A percentile compares a stretch with the other conserved stretches of the same genome.
These are phyloP conservation scores for Scaeva pyrastri DNA, from an alignment of 2,888 invertebrate species.

Conservation along the genomic window DNA sequence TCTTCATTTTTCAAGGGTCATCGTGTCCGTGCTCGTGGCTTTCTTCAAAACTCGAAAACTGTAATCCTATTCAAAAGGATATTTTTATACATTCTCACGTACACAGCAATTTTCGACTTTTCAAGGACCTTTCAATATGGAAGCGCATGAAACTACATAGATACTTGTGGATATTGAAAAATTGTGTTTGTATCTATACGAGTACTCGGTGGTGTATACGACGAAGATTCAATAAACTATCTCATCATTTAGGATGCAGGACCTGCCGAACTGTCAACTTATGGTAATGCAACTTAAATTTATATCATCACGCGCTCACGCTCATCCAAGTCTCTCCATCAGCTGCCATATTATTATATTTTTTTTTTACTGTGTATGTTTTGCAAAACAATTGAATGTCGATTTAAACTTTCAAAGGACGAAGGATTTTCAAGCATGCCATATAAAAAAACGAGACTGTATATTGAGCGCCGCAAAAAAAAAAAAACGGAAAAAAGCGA, in stretches of 20 bases:
- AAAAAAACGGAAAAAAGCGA: no score
- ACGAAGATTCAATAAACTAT: slow-evolving; percentile 8
- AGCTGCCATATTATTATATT: no score
- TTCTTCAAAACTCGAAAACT: not conserved
- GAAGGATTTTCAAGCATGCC: slow-evolving; percentile 6
- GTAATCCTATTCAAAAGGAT: slow-evolving; percentile 2
- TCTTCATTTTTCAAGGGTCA: slow-evolving; percentile 23
- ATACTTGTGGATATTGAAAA: not conserved
- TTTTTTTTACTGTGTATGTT: not conserved
- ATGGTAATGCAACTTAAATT: slow-evolving; percentile 17
- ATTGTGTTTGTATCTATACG: not conserved
- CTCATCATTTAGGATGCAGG: slow-evolving; percentile 8
- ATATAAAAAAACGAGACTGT: not conserved
- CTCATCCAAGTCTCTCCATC: no score
- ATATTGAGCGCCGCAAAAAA: not conserved
- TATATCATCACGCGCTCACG: not conserved
- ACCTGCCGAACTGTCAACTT: not conserved
- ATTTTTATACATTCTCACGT: slow-evolving; percentile 17
- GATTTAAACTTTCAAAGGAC: slow-evolving; percentile 12
- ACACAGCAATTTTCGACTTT: not conserved
- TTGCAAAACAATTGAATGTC: not conserved
- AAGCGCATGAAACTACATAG: not conserved
- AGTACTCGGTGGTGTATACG: no score
- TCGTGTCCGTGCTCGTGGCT: not conserved
- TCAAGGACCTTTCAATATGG: slow-evolving; percentile 7